Conservation (phyloP, 2,888 invertebrate genomes). For the Napeogenes inachia region DNA sequence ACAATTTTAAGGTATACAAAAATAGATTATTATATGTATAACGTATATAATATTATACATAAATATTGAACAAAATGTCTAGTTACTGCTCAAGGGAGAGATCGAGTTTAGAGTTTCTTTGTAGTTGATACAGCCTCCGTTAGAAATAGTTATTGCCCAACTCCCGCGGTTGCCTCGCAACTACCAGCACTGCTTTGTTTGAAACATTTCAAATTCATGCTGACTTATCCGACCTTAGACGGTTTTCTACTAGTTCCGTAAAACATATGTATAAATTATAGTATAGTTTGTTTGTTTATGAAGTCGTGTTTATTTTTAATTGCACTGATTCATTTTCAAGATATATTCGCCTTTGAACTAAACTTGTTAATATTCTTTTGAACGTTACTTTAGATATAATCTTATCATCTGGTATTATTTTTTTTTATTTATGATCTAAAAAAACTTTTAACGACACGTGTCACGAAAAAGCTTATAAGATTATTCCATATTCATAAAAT, state of each 20-base stretch:
- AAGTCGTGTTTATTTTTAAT: background rate
- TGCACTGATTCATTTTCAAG: background rate
- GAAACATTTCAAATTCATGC: conserved; percentile 41
- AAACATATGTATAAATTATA: no score
- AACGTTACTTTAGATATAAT: conserved; percentile 20
- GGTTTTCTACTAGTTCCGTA: conserved; percentile 10
- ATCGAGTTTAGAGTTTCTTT: conserved; percentile 27
- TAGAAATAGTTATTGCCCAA: conserved; percentile 60
- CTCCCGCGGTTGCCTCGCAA: conserved; percentile 45
- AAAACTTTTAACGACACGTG: background rate
- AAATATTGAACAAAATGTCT: background rate
- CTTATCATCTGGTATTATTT: conserved; percentile 1
- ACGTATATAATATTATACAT: no score
- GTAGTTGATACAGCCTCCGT: conserved; percentile 41
- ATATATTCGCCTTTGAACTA: background rate
- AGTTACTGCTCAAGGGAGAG: conserved; percentile 12
- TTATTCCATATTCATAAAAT: no score
- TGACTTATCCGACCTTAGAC: conserved; percentile 22
- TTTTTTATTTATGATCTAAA: background rate
- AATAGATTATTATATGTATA: no score
- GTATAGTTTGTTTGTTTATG: no score
- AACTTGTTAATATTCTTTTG: conserved; percentile 16
- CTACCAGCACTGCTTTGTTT: conserved; percentile 47
- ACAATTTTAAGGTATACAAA: no score
- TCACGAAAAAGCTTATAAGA: no score